Evolutionary conservation across 2,888 invertebrate species (phyloP), one percentile per base, ranked within the genome.

Genomic region (Athrips mouffetella): DNA sequence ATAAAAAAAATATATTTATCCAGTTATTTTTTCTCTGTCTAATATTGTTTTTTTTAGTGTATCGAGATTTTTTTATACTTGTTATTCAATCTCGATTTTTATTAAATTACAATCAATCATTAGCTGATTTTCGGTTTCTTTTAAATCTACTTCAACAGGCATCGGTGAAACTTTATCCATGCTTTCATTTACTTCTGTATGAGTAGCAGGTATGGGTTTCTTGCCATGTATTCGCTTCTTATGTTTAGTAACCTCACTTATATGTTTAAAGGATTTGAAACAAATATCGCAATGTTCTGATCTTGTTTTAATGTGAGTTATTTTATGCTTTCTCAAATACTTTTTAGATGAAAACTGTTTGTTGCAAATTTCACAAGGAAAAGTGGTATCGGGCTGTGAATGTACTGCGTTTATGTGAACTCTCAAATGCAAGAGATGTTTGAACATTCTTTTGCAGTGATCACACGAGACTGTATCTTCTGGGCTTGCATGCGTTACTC

Each of bases 401-500:
- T 74, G 73, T 0, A 73, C 72, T 0, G 70, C 52, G 20, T 60
- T 55, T 0, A 64, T 51, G n/a, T 74, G 73, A 41, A 71, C 65
- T 1, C 68, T 53, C 13, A 74, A 40, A 55, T 73, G 73, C 53
- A 70, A 53, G 0, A 62, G 44, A 16, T 71, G 71, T 58, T 74
- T 74, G 29, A 70, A 73, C 0, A 59, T 55, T 46, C 72, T 74
- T 1, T 71, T 45, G 29, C 74, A 74, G 0, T 65, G 56, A 0
- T 64, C 61, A 21, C 74, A 74, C 0, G 48, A 57, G 7, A 62
- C 56, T 0, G 55, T 62, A 0, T 68, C 65, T 53, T 72, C 70
- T 0, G 72, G 70, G 0, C 73, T 69, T 0, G 74, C 73, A 35
- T 74, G 74, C 0, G 74, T 73, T 0, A 71, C 62, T 23, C 59